These are phyloP conservation scores for Trichonephila clavipes DNA, from an alignment of 1,140 invertebrate species.

Conservation along the genomic window DNA sequence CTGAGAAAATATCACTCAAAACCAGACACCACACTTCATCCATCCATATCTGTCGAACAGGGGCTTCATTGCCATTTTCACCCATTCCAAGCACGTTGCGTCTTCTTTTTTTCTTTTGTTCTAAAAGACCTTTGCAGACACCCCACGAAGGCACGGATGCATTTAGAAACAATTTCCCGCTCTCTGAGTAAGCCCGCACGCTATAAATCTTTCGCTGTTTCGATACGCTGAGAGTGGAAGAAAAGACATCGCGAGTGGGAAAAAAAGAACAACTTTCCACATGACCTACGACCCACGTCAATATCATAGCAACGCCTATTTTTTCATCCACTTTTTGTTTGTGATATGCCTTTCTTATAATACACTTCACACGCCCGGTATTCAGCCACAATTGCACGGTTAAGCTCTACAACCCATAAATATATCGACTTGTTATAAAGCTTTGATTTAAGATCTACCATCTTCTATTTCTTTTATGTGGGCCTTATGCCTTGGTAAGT, in stretches of 20 bases:
- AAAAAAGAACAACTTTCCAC: background rate
- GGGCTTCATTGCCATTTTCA: background rate
- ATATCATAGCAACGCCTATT: constrained; percentile 19
- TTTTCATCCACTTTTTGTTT: constrained; percentile 7
- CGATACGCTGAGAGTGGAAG: background rate
- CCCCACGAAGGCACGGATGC: constrained; percentile 35
- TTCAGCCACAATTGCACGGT: background rate
- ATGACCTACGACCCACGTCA: constrained; percentile 1
- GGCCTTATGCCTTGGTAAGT: background rate
- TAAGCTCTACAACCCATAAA: background rate
- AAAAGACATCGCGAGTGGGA: background rate
- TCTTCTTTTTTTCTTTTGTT: background rate
- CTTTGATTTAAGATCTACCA: background rate
- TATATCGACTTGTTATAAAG: background rate
- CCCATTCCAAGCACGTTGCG: background rate
- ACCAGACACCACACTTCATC: background rate
- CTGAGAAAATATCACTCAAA: background rate
- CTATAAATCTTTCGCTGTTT: constrained; percentile 57
- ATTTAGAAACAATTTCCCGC: constrained; percentile 65
- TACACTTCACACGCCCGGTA: no score
- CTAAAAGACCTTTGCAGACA: background rate
- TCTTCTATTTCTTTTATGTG: background rate
- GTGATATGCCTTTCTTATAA: background rate
- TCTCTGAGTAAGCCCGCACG: constrained; percentile 30
- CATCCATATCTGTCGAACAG: background rate